Percentiles rank a stretch among this genome's conserved stretches.
phyloP scores from a whole-genome alignment of 2,797 vertebrate species.

The Hafferia zeledoni region DNA sequence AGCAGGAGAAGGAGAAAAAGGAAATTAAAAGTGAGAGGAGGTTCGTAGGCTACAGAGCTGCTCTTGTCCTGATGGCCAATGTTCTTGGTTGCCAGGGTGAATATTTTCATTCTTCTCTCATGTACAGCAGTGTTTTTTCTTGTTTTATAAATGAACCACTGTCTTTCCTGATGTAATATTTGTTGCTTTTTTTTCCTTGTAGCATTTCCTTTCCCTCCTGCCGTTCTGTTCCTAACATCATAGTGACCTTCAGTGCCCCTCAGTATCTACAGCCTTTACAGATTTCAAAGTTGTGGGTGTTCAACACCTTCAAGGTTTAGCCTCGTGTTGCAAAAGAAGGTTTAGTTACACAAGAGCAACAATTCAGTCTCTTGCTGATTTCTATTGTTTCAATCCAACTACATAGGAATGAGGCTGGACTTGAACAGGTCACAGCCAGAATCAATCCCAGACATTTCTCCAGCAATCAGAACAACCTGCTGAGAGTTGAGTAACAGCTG shows the following conservation, averaged over 20 bases:
- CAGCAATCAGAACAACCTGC: constrained; percentile 58
- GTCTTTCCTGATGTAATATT: background rate
- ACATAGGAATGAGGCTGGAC: background rate
- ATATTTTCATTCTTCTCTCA: background rate
- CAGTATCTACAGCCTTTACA: background rate
- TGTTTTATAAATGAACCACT: background rate
- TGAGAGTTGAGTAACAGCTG: constrained; percentile 26
- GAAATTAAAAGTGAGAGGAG: constrained; percentile 14
- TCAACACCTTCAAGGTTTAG: background rate
- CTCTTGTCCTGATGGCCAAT: background rate
- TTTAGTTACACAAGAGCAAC: constrained; percentile 13
- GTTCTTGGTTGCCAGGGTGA: background rate
- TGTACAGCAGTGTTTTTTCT: background rate
- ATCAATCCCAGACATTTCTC: constrained; percentile 43
- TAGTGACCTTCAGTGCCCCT: background rate
- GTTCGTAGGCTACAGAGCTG: background rate
- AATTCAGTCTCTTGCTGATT: constrained; percentile 16
- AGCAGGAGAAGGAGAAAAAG: background rate
- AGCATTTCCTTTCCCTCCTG: background rate
- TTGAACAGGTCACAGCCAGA: constrained; percentile 8
- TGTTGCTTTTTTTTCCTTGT: background rate
- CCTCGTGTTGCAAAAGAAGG: background rate
- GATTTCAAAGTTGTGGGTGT: background rate
- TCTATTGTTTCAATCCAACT: constrained; percentile 33
- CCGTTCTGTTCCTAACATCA: background rate